These are phyloP conservation scores for Trematomus bernacchii DNA, from an alignment of 2,797 vertebrate genomes.

Conservation along the genomic window DNA sequence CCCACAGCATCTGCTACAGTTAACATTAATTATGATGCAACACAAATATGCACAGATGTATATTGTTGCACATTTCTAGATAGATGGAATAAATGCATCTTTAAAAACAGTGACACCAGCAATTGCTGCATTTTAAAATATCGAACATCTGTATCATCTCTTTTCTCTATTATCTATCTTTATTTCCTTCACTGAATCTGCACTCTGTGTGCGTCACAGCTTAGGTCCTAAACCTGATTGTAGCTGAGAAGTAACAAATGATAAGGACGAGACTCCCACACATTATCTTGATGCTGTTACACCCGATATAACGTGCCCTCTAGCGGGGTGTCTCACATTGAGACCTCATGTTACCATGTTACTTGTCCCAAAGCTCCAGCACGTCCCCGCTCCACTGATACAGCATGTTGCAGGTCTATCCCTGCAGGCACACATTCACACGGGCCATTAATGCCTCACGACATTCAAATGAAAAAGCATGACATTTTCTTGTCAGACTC, in stretches of 20 bases:
- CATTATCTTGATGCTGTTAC: constrained; percentile 29
- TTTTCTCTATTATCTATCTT: constrained; percentile 1
- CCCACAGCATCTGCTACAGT: background rate
- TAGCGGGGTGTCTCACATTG: constrained; percentile 32
- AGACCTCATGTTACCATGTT: constrained; percentile 58
- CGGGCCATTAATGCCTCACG: constrained; percentile 28
- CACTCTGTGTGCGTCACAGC: background rate
- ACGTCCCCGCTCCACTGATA: constrained; percentile 12
- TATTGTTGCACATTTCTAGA: background rate
- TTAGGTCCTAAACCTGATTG: constrained; percentile 57
- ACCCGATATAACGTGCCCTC: constrained; percentile 36
- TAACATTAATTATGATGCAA: background rate
- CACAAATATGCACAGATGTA: background rate
- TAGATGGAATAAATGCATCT: background rate
- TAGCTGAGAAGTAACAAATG: constrained; percentile 20
- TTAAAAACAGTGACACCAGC: background rate
- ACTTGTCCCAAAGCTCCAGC: constrained; percentile 14
- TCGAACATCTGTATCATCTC: background rate
- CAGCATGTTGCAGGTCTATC: constrained; percentile 23
- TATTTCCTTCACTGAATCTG: background rate
- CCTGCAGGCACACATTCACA: constrained; percentile 33
- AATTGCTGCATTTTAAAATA: constrained; percentile 10
- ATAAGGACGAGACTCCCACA: constrained; percentile 14
- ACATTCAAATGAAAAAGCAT: constrained; percentile 48
- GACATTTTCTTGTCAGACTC: constrained; percentile 52